These are phyloP conservation scores for Eupithecia tripunctaria DNA, from an alignment of 2,888 invertebrate genomes.

Conservation along the genomic window DNA sequence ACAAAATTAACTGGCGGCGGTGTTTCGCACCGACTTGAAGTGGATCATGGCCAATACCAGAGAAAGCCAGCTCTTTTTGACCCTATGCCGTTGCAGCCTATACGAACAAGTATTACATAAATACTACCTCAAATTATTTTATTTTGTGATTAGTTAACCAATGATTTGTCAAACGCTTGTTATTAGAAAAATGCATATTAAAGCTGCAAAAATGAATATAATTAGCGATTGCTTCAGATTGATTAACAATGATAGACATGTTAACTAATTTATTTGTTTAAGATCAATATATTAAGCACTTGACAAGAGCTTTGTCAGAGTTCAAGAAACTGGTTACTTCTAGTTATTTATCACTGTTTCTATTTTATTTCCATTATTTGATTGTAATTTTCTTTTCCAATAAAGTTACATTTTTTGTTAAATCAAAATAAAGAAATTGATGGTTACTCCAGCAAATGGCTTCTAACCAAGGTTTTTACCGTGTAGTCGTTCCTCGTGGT, in stretches of 20 bases:
- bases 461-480: background rate
- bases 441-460: background rate
- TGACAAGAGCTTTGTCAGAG: too few species aligned
- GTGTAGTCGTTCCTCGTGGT: constrained; percentile 6
- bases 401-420: too few species aligned
- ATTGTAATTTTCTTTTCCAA: too few species aligned
- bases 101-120: background rate
- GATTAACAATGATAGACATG: background rate
- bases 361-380: too few species aligned
- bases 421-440: background rate
- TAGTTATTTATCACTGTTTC: too few species aligned
- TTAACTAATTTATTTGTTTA: background rate
- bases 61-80: background rate
- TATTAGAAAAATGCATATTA: background rate
- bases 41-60: background rate
- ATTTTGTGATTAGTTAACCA: background rate
- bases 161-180: background rate
- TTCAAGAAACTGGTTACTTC: background rate
- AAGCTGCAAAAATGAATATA: background rate
- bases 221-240: background rate
- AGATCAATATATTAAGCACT: background rate
- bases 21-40: background rate
- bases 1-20: background rate
- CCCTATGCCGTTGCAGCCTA: background rate
- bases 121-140: background rate